phyloP scores from a whole-genome alignment of 1,140 invertebrate genomes.

The Drosophila elegans region DNA sequence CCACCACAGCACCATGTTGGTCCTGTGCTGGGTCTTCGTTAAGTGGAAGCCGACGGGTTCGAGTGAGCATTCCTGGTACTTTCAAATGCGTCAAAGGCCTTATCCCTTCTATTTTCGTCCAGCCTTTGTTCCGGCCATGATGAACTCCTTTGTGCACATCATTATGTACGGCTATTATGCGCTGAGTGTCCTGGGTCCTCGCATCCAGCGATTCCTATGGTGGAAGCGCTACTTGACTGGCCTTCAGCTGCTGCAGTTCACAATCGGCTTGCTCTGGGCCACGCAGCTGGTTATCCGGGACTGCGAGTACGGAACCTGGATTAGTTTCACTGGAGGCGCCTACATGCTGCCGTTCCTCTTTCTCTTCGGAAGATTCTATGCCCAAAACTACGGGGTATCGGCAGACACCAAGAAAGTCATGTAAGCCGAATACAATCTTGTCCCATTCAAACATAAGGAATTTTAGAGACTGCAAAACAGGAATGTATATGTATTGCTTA shows the following conservation, averaged over 20 bases:
- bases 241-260: conserved; percentile 87
- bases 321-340: conserved; percentile 34
- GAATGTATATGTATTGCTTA: no score
- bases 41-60: conserved; percentile 98
- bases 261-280: conserved; percentile 60
- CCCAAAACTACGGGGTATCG: conserved; percentile 39
- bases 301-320: conserved; percentile 59
- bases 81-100: conserved; percentile 91
- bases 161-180: conserved; percentile 98
- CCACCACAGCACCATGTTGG: conserved; percentile 96
- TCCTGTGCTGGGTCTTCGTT: conserved; percentile 97
- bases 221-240: conserved; percentile 98
- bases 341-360: conserved; percentile 69
- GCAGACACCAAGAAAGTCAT: conserved; percentile 2
- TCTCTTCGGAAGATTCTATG: conserved; percentile 73
- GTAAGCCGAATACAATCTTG: background rate
- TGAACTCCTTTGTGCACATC: conserved; percentile 96
- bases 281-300: conserved; percentile 13
- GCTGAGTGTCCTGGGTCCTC: conserved; percentile 92
- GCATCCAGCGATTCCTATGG: conserved; percentile 93
- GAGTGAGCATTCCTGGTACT: conserved; percentile 87
- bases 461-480: no score
- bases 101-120: conserved; percentile 68
- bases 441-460: no score
- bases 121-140: conserved; percentile 94